Evolutionary conservation across 2,888 invertebrate genomes (phyloP).

Genomic region (Drosophila anomalata): DNA sequence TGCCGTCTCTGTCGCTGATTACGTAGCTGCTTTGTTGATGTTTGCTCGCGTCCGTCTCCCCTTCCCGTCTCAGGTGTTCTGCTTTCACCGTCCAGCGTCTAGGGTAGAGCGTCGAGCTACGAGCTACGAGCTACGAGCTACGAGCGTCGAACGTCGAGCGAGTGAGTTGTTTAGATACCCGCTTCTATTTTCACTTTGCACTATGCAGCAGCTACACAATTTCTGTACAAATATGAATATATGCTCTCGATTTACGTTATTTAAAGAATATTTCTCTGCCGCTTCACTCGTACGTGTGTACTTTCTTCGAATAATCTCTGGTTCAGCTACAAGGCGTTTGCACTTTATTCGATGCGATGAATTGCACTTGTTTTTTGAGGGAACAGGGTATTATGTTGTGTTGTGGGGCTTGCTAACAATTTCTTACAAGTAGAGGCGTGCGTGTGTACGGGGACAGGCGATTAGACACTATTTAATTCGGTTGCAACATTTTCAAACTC

Average conservation of each 20-base stretch:
- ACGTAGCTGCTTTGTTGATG: constrained; percentile 31
- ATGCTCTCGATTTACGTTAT: constrained; percentile 39
- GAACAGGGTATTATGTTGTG: constrained; percentile 13
- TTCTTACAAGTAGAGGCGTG: constrained; percentile 34
- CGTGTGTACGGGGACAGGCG: constrained; percentile 26
- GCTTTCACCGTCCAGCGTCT: constrained; percentile 28
- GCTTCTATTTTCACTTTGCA: constrained; percentile 23
- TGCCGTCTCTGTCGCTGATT: constrained; percentile 13
- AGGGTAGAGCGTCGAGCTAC: constrained; percentile 3
- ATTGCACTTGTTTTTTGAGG: constrained; percentile 64
- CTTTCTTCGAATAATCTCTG: constrained; percentile 25
- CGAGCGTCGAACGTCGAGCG: not conserved
- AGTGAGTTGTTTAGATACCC: constrained; percentile 7
- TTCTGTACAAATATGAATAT: constrained; percentile 46
- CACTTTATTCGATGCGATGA: constrained; percentile 53
- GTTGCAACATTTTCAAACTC: constrained; percentile 27
- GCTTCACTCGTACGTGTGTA: constrained; percentile 4
- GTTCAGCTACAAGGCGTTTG: constrained; percentile 66
- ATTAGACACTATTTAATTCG: constrained; percentile 27
- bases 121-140: not conserved
- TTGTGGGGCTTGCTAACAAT: constrained; percentile 54
- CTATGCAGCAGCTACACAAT: constrained; percentile 35
- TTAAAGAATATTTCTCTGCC: constrained; percentile 31
- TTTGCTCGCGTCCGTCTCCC: constrained; percentile 19
- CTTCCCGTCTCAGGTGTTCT: constrained; percentile 1